These are phyloP conservation scores for Podargus strigoides DNA, from an alignment of 2,797 vertebrate genomes.

Conservation along the genomic window DNA sequence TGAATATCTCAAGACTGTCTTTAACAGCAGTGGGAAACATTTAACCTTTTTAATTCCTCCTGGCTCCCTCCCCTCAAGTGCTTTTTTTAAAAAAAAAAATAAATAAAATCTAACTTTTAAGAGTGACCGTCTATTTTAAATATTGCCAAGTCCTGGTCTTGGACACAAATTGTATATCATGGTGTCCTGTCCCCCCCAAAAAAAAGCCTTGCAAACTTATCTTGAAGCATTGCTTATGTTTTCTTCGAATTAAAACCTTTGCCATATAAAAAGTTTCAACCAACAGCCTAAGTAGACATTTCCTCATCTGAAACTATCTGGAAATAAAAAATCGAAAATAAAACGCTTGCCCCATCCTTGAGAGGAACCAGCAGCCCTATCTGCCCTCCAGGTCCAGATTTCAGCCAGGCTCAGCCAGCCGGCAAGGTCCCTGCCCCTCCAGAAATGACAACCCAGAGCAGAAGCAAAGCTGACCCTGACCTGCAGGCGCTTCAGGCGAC, in stretches of 20 bases:
- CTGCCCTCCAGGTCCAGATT: background rate
- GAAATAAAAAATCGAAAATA: background rate
- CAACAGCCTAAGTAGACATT: background rate
- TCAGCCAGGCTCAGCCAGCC: background rate
- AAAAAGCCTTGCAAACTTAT: background rate
- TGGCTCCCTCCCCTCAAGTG: background rate
- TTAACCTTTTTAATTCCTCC: constrained; percentile 49
- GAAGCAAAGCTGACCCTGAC: constrained; percentile 60
- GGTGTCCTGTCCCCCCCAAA: rapidly evolving
- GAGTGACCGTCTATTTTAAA: background rate
- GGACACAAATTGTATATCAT: background rate
- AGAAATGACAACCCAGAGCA: background rate
- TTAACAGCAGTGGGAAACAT: background rate
- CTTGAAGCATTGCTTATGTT: background rate
- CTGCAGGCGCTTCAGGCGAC: background rate
- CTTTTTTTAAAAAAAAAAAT: background rate
- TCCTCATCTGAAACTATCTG: background rate
- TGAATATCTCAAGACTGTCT: constrained; percentile 2
- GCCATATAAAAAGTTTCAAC: background rate
- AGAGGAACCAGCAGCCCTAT: background rate
- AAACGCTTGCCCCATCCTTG: background rate
- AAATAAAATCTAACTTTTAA: background rate
- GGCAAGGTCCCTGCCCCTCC: background rate
- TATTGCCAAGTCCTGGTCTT: background rate
- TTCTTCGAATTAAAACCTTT: background rate